phyloP scores from a whole-genome alignment of 2,797 vertebrate genomes.

The Florisuga fusca region DNA sequence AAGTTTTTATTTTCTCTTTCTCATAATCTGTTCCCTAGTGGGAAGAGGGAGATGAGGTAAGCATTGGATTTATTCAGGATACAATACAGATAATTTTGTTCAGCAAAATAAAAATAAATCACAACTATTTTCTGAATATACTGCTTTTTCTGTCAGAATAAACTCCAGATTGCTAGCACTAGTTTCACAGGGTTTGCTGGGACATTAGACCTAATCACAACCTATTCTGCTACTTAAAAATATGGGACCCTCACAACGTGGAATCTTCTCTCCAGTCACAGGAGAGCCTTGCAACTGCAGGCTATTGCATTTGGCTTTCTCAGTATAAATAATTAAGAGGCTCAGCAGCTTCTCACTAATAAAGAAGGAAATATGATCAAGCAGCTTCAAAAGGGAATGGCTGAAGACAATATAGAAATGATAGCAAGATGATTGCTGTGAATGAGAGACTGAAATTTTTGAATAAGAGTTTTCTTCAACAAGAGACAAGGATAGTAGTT shows the following conservation, averaged over 20 bases:
- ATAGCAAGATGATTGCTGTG: slow-evolving; percentile 44
- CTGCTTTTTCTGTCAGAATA: background rate
- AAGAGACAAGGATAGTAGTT: slow-evolving; percentile 19
- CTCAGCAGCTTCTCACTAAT: slow-evolving; percentile 44
- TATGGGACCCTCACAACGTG: background rate
- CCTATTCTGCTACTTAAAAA: slow-evolving; percentile 44
- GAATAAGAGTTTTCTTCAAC: slow-evolving; percentile 51
- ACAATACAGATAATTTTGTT: background rate
- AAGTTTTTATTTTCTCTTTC: background rate
- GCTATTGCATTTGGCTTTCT: slow-evolving; percentile 35
- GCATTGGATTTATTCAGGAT: background rate
- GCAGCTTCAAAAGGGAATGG: slow-evolving; percentile 33
- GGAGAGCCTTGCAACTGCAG: slow-evolving; percentile 11
- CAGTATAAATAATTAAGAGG: slow-evolving; percentile 54
- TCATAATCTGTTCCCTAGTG: background rate
- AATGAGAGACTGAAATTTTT: slow-evolving; percentile 47
- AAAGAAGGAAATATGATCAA: slow-evolving; percentile 68
- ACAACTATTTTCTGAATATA: background rate
- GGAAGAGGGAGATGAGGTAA: background rate
- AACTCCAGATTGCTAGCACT: background rate
- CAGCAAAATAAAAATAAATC: slow-evolving; percentile 20
- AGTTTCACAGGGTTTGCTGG: slow-evolving; percentile 17
- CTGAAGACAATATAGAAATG: slow-evolving; percentile 54
- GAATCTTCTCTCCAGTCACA: background rate
- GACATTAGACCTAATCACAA: slow-evolving; percentile 36